Evolutionary conservation across 1,140 invertebrate species (phyloP), one percentile per base, ranked within the genome.

Genomic region (Cephus cinctus): DNA sequence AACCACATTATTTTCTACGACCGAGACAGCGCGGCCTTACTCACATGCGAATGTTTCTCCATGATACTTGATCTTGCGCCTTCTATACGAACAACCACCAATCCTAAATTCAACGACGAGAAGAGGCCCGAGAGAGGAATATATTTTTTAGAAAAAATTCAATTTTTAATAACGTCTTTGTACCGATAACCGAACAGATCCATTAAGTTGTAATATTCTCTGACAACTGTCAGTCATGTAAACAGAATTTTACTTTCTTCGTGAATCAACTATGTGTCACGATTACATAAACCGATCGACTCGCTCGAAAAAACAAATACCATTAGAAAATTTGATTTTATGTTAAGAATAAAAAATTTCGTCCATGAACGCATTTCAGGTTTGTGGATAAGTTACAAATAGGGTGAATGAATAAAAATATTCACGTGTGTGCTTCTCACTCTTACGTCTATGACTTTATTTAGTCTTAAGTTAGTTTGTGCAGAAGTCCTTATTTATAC

Each of bases 151-250:
- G 11, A 30, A 30, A 4, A 11, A 4, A 8, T 8, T 36, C 34
- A 18, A 5, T 36, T 36, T 15, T 11, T 18, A 36, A 11, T 15
- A n/a, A 12, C 9, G 9, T 8, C 9, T 8, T 12, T 30, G 27
- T 9, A 30, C 27, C 27, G 14, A 12, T 36, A 12, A 36, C 11
- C 11, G 19, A 8, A 15, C 3, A 36, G 19, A 36, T 16, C 14
- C 34, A 18, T 12, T 2, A 2, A 2, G 42, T 54, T 42, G 40
- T 31, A 57, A 23, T 14, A 22, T 19, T 59, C 38, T 57, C 53
- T 46, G 36, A 39, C 38, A 27, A 39, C 32, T 38, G 53, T 52
- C 48, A 59, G 58, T 43, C 15, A 43, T 47, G 56, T 55, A 59
- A 52, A 44, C 40, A n/a, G 18, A 19, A 16, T 30, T 32, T 18